phyloP scores from a whole-genome alignment of 2,888 invertebrate genomes.

The Drosophila antonietae region DNA sequence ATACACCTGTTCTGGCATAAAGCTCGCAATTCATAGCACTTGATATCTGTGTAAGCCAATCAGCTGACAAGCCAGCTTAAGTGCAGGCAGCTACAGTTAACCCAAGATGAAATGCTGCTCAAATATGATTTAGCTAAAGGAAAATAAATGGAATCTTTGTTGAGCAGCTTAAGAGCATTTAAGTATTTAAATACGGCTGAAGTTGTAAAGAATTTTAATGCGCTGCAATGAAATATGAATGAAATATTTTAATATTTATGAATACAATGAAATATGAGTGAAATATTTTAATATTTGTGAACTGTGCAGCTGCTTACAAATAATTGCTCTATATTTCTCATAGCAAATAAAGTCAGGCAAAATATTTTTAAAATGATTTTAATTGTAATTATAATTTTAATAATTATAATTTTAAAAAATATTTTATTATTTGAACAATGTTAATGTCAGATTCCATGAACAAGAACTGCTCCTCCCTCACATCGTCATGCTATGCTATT shows the following conservation, averaged over 20 bases:
- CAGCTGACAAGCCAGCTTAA: constrained; percentile 13
- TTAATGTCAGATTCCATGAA: no score
- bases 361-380: no score
- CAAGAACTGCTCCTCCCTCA: no score
- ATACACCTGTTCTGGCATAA: constrained; percentile 38
- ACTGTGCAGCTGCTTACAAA: neutral
- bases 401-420: no score
- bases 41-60: constrained; percentile 9
- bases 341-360: no score
- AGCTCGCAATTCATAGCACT: constrained; percentile 15
- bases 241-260: neutral
- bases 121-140: neutral
- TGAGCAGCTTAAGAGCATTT: neutral
- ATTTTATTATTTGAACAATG: no score
- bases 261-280: neutral
- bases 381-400: no score
- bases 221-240: neutral
- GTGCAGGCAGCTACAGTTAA: neutral
- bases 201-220: neutral
- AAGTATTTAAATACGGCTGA: neutral
- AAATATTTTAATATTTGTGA: neutral
- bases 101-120: neutral
- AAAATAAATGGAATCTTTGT: neutral
- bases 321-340: no score
- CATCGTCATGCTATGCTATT: no score